phyloP scores from a whole-genome alignment of 2,888 invertebrate species.

The Hydriomena furcata region DNA sequence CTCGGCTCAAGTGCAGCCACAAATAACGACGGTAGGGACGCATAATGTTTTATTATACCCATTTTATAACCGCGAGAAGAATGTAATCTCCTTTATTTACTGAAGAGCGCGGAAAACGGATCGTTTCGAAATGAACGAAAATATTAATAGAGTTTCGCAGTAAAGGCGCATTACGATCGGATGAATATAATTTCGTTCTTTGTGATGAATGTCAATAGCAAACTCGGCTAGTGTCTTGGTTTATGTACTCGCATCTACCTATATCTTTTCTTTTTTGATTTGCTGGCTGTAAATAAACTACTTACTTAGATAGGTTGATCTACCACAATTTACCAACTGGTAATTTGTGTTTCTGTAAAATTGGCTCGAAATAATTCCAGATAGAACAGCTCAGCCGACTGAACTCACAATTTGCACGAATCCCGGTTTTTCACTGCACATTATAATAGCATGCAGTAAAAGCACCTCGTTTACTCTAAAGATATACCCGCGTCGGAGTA shows the following conservation, averaged over 20 bases:
- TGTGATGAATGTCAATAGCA: slow-evolving; percentile 20
- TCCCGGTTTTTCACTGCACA: slow-evolving; percentile 22
- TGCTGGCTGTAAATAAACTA: too few species aligned
- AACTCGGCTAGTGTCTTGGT: not conserved
- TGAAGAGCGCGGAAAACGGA: slow-evolving; percentile 59
- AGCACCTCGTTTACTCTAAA: slow-evolving; percentile 31
- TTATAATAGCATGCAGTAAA: slow-evolving; percentile 31
- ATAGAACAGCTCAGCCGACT: slow-evolving; percentile 19
- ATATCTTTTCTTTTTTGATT: too few species aligned
- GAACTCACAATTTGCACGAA: slow-evolving; percentile 21
- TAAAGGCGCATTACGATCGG: slow-evolving; percentile 34
- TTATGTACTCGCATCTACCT: too few species aligned
- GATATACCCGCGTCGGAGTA: slow-evolving; percentile 27
- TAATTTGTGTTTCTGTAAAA: not conserved
- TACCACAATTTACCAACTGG: too few species aligned
- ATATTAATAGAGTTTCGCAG: slow-evolving; percentile 48
- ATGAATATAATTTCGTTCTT: slow-evolving; percentile 28
- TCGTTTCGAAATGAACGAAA: slow-evolving; percentile 52
- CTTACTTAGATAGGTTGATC: too few species aligned
- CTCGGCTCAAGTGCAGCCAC: slow-evolving; percentile 65
- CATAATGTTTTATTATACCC: slow-evolving; percentile 75
- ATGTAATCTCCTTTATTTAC: slow-evolving; percentile 74
- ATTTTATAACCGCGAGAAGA: slow-evolving; percentile 72
- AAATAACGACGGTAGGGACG: slow-evolving; percentile 62
- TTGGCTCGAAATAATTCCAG: not conserved